Percentiles rank a stretch among this genome's conserved stretches.
These are phyloP conservation scores for Nysson spinosus DNA, from an alignment of 2,888 invertebrate genomes.

Conservation along the genomic window DNA sequence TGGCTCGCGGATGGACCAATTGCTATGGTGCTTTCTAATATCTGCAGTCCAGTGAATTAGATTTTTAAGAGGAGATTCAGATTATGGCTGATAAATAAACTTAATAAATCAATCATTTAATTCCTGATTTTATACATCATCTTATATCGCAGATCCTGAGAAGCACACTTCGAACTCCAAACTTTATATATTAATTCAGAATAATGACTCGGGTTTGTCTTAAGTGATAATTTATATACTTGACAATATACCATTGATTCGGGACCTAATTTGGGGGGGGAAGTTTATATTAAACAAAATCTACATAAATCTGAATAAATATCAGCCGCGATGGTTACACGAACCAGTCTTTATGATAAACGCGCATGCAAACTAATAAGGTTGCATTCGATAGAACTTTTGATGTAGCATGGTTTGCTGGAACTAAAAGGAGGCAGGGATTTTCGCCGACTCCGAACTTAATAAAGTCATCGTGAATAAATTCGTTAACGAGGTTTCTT, in stretches of 20 bases:
- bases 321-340: conserved; percentile 2
- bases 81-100: no score
- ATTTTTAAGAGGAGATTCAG: no score
- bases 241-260: no score
- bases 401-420: neutral
- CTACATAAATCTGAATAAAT: neutral
- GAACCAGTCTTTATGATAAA: conserved; percentile 19
- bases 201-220: no score
- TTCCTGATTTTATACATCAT: no score
- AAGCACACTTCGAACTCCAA: no score
- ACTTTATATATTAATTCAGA: no score
- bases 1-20: neutral
- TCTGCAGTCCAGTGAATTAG: neutral
- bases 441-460: conserved; percentile 34
- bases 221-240: no score
- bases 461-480: conserved; percentile 53
- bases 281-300: neutral
- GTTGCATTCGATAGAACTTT: conserved; percentile 4
- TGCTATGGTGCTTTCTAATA: neutral
- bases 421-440: conserved; percentile 28
- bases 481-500: conserved; percentile 59
- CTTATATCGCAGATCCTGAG: no score
- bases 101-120: no score
- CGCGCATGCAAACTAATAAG: conserved; percentile 24
- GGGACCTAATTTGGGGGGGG: no score